These are phyloP conservation scores for Leptosomus discolor DNA, from an alignment of 2,113 vertebrate genomes.

Conservation along the genomic window DNA sequence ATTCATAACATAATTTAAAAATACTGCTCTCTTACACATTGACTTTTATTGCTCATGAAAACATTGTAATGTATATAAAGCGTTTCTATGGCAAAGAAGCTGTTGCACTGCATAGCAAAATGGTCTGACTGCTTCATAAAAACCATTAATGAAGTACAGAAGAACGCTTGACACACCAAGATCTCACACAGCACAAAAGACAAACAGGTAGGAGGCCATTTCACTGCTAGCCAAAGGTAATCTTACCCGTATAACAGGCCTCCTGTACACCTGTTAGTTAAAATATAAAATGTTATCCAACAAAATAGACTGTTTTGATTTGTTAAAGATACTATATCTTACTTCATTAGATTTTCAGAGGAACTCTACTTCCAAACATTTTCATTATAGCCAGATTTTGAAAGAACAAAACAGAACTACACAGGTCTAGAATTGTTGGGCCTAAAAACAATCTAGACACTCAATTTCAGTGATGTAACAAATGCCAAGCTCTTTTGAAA, in stretches of 20 bases:
- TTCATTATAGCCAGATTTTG: neutral
- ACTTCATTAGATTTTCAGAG: neutral
- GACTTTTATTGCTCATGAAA: constrained; percentile 59
- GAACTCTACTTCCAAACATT: neutral
- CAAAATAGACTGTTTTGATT: constrained; percentile 1
- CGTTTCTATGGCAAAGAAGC: constrained; percentile 71
- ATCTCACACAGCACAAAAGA: constrained; percentile 73
- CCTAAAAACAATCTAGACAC: neutral
- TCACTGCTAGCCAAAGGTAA: constrained; percentile 64
- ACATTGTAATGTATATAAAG: constrained; percentile 65
- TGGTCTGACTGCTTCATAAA: constrained; percentile 57
- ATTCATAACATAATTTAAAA: constrained; percentile 45
- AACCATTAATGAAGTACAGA: constrained; percentile 62
- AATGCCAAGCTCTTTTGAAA: neutral
- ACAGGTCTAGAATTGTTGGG: neutral
- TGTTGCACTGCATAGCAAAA: constrained; percentile 68
- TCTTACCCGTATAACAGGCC: constrained; percentile 86
- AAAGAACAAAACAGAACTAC: neutral
- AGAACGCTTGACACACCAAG: constrained; percentile 57
- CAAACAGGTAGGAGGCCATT: constrained; percentile 73
- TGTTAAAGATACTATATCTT: neutral
- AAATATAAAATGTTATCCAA: constrained; percentile 78
- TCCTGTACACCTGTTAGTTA: constrained; percentile 87
- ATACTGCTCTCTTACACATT: constrained; percentile 32
- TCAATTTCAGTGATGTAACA: neutral